These are phyloP conservation scores for Syrphus vitripennis DNA, from an alignment of 2,888 invertebrate genomes.

Conservation along the genomic window DNA sequence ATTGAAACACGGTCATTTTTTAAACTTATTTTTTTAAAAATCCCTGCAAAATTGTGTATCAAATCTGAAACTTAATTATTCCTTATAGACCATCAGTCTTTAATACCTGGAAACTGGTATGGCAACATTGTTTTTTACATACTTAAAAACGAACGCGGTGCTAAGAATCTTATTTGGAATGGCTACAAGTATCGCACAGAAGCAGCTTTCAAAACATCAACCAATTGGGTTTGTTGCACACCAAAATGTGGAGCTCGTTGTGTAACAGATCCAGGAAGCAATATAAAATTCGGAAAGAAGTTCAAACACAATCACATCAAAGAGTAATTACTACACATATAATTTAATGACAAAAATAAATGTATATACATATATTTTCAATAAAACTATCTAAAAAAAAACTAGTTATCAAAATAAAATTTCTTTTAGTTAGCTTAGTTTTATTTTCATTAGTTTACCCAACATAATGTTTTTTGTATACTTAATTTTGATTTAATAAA, in stretches of 20 bases:
- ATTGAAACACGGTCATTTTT: background rate
- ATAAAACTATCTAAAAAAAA: background rate
- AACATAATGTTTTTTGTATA: background rate
- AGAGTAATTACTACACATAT: background rate
- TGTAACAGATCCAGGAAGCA: constrained; percentile 69
- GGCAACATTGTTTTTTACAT: constrained; percentile 66
- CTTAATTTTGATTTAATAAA: constrained; percentile 6
- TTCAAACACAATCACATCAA: constrained; percentile 72
- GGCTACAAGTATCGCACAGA: constrained; percentile 73
- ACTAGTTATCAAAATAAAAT: background rate
- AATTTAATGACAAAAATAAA: background rate
- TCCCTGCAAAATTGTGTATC: background rate
- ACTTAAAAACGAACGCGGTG: constrained; percentile 68
- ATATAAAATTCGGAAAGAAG: constrained; percentile 73
- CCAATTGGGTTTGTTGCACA: constrained; percentile 74
- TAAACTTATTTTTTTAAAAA: background rate
- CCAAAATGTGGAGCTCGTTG: constrained; percentile 73
- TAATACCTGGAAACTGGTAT: constrained; percentile 73
- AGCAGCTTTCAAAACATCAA: constrained; percentile 72
- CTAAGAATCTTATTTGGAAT: constrained; percentile 72
- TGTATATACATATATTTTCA: background rate
- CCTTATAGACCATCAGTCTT: constrained; percentile 34
- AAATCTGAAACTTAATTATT: background rate
- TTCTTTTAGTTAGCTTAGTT: background rate
- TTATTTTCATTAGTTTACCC: too few species aligned